Base-by-base conservation (phyloP, 2,888 invertebrate genomes). In the Petrolisthes cinctipes region DNA sequence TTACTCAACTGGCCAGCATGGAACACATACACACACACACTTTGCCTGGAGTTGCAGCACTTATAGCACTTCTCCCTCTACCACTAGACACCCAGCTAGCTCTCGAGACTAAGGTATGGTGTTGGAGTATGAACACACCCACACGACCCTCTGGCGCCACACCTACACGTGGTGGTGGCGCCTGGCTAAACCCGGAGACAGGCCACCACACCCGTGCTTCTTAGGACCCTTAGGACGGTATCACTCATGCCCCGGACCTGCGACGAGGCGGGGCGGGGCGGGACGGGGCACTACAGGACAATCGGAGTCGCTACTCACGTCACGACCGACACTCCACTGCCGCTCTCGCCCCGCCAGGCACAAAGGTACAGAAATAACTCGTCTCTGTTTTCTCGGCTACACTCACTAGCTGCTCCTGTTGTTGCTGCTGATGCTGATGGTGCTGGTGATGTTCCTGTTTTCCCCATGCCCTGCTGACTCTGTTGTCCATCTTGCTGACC, bases 351-450 rank as follows among this genome's bases (percentile, higher is more conserved):
- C 78, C 86, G 78, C 82, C 86, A 76, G 82, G 86, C 86, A 86
- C 86, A 86, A 86, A 78, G 86, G 86, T 75, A 86, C 86, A 82
- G 86, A 86, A 86, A 86, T 86, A 86, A 82, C 86, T 82, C 54
- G 86, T 78, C 86, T 82, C 82, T 82, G 82, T 82, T 85, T 85
- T 85, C 85, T 78, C 85, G 80, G 85, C 80, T 51, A 51, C 68
- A 73, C 79, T 79, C 68, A 68, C 85, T 61, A 37, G 23, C 37
- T 51, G 76, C 76, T 51, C 75, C 75, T 73, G 83, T 57, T 75
- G 75, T 23, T 79, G 79, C 79, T 53, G 54, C 79, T 78, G 51
- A 17, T 78, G 6, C 78, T 66, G 53, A 37, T 53, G 37, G 37
- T 75, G 53, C 57, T 71, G 37, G 75, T 75, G 56, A 53, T 75